These are phyloP conservation scores for Aurelia sp. DNA, from an alignment of 30 jellyfish, hydroid and myxozoan species.

Conservation along the genomic window DNA sequence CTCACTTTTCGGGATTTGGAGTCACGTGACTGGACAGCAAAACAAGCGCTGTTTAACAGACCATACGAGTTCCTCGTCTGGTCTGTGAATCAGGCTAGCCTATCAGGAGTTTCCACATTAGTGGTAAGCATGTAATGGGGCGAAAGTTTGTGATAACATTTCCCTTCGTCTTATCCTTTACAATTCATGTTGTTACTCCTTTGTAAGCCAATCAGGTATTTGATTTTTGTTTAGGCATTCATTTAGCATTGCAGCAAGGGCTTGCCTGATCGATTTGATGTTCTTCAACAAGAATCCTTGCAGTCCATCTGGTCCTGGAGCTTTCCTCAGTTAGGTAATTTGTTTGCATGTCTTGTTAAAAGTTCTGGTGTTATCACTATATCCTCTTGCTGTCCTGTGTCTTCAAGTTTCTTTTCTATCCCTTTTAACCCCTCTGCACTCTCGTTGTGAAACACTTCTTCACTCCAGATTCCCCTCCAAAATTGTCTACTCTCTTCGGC, in stretches of 20 bases:
- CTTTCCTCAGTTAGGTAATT: conserved; percentile 15
- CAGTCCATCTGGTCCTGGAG: conserved; percentile 35
- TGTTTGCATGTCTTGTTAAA: conserved; percentile 2
- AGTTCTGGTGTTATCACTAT: conserved; percentile 3
- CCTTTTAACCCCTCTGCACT: conserved; percentile 37
- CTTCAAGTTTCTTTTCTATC: background rate
- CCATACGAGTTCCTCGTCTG: too few relatives aligned
- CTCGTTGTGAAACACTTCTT: conserved; percentile 25
- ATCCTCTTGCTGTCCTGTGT: conserved; percentile 15
- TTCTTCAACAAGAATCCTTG: conserved; percentile 33
- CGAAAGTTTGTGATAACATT: conserved; percentile 20
- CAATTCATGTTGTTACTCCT: conserved; percentile 4
- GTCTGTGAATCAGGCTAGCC: too few relatives aligned
- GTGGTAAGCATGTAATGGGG: background rate
- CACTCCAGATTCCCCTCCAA: conserved; percentile 36
- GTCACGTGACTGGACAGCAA: too few relatives aligned
- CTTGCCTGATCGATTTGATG: conserved; percentile 23
- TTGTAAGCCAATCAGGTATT: conserved; percentile 22
- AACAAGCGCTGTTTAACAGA: too few relatives aligned
- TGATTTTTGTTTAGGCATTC: conserved; percentile 8
- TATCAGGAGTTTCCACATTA: too few relatives aligned
- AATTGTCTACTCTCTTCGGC: conserved; percentile 34
- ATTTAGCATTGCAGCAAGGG: conserved; percentile 17
- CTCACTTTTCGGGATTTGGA: too few relatives aligned
- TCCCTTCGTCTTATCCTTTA: conserved; percentile 26